Evolutionary conservation across 2,113 vertebrate species (phyloP).

Genomic region (Microcebus griseorufus): DNA sequence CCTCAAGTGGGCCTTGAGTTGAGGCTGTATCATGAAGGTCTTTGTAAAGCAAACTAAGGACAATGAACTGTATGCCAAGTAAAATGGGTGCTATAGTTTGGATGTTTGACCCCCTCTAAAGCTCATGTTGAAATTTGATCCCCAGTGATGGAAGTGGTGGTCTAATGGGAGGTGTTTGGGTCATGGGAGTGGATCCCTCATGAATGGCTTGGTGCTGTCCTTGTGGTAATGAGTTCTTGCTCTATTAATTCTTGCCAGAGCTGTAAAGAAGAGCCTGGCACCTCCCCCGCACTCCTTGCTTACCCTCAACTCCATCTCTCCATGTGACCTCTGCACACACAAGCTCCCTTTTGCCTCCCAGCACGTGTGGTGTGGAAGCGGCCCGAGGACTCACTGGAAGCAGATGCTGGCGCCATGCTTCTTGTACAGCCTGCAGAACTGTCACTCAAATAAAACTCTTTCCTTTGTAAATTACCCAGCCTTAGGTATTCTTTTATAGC

Average conservation of each 20-base stretch:
- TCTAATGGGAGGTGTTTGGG: not conserved
- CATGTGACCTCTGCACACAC: not conserved
- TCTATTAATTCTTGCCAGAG: not conserved
- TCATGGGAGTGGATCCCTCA: not conserved
- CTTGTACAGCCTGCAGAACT: not conserved
- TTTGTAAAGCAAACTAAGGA: not conserved
- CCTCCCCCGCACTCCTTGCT: fast-evolving
- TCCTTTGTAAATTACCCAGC: not conserved
- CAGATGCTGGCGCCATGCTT: not conserved
- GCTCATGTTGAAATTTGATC: not conserved
- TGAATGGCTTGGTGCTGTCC: not conserved
- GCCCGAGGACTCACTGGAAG: not conserved
- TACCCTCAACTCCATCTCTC: not conserved
- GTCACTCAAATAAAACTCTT: not conserved
- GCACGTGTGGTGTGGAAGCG: not conserved
- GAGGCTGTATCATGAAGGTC: not conserved
- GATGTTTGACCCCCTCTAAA: not conserved
- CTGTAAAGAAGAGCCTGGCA: not conserved
- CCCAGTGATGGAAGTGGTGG: not conserved
- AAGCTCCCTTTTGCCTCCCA: not conserved
- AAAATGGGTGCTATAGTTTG: not conserved
- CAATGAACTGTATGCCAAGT: not conserved
- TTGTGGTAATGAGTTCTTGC: not conserved
- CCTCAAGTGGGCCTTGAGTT: not conserved
- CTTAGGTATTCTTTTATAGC: not conserved